Percentiles rank a stretch among this genome's conserved stretches.
phyloP scores from a whole-genome alignment of 2,113 vertebrate genomes.

The Corythaixoides concolor region DNA sequence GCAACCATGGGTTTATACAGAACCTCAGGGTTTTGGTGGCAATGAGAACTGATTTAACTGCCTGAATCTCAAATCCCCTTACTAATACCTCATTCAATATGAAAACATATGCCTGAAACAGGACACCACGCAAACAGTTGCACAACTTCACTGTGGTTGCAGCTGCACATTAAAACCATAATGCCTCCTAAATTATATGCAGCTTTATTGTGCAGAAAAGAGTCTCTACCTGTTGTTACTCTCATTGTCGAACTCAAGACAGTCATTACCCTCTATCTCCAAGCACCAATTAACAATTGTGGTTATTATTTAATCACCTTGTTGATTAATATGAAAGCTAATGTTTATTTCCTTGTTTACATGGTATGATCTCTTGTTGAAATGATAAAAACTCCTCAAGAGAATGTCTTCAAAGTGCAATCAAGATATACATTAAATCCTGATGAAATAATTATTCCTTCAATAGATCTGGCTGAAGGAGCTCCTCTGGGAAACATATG shows the following conservation, averaged over 20 bases:
- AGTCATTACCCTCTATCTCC: constrained; percentile 36
- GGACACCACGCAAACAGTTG: background rate
- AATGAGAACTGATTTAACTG: constrained; percentile 8
- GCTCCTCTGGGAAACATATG: constrained; percentile 51
- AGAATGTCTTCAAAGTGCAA: constrained; percentile 83
- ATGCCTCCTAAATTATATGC: background rate
- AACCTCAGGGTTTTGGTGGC: background rate
- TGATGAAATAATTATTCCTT: constrained; percentile 91
- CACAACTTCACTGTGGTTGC: background rate
- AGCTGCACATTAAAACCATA: background rate
- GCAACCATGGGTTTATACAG: background rate
- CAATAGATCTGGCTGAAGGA: constrained; percentile 59
- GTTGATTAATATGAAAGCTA: constrained; percentile 65
- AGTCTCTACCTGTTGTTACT: constrained; percentile 11
- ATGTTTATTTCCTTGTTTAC: constrained; percentile 56
- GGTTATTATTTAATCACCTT: constrained; percentile 49
- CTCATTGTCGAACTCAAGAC: constrained; percentile 13
- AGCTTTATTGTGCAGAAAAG: constrained; percentile 18
- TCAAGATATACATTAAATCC: constrained; percentile 82
- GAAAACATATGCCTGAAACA: constrained; percentile 31
- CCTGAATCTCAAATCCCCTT: background rate
- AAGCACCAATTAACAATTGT: constrained; percentile 48
- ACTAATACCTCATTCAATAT: background rate
- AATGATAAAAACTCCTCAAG: constrained; percentile 66
- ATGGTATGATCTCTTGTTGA: constrained; percentile 33